These are phyloP conservation scores for Vulpes lagopus DNA, from an alignment of 2,113 vertebrate species.

Conservation along the genomic window DNA sequence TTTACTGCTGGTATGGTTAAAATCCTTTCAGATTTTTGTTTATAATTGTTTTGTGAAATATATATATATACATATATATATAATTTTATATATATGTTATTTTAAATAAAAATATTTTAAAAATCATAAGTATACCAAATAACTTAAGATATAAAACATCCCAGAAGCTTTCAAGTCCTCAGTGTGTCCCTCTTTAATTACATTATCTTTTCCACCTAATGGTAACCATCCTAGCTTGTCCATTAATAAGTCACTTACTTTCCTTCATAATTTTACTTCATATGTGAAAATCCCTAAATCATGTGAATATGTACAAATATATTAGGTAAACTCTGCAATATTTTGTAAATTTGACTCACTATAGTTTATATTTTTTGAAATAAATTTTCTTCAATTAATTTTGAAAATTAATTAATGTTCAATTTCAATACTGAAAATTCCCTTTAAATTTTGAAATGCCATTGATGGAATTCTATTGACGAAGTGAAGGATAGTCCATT, in stretches of 20 bases:
- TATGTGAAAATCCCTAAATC: neutral
- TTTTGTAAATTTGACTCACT: neutral
- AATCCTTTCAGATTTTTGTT: neutral
- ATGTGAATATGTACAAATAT: fast-evolving
- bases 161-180: neutral
- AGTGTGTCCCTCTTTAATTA: neutral
- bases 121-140: neutral
- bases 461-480: neutral
- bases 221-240: neutral
- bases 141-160: neutral
- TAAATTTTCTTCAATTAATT: neutral
- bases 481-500: neutral
- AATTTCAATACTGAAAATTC: neutral
- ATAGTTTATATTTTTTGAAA: neutral
- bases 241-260: neutral
- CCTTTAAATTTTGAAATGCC: neutral
- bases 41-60: neutral
- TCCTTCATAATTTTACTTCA: neutral
- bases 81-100: neutral
- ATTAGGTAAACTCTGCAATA: neutral
- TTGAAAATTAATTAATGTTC: neutral
- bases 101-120: neutral
- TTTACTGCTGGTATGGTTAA: neutral
- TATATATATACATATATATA: neutral
- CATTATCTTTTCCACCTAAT: neutral